Evolutionary conservation across 2,113 vertebrate genomes (phyloP), one percentile per base, ranked within the genome.

Genomic region (Theristicus caerulescens): DNA sequence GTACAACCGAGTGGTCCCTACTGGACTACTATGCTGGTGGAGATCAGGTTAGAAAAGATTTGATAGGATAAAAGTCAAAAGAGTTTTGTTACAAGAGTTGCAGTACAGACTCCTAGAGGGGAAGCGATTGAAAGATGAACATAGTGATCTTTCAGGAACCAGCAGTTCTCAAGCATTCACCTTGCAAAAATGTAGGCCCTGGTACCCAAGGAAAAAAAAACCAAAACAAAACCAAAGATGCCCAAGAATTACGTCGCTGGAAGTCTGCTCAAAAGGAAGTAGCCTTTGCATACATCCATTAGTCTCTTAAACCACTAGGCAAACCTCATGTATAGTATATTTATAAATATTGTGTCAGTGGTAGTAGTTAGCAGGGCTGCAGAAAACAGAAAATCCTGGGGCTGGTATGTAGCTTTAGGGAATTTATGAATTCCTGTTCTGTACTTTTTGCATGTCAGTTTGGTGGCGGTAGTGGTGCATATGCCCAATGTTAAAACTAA

Each of bases 381-480:
- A 92, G 83, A 80, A 86, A 77, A 38, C 1, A 94, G 71, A 58
- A 90, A 66, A 71, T 77, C 29, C 40, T 64, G 58, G 91, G 91
- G 71, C 54, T 90, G 67, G 71, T 94, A 58, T 36, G 36, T 84
- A 94, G 84, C 61, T 79, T 58, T 82, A 96, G 85, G 82, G 70
- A 95, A 85, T 52, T 80, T 32, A 65, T 80, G 62, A 94, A 96
- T 86, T 96, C 91, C 87, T 96, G 86, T 96, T 96, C 69, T 86
- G 70, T 96, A 96, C 54, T 82, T 96, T 91, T 98, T 99, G 99
- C 99, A 99, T 99, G 99, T 98, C 57, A 97, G 98, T 98, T 97
- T 86, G 91, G 98, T 98, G 98, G 97, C 88, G 95, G 98, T 98
- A 98, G 98, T 97, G 94, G 97, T 98, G 98, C 98, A 94, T 98